Conservation (phyloP, 2,113 vertebrate species). For the Triplophysa rosa region DNA sequence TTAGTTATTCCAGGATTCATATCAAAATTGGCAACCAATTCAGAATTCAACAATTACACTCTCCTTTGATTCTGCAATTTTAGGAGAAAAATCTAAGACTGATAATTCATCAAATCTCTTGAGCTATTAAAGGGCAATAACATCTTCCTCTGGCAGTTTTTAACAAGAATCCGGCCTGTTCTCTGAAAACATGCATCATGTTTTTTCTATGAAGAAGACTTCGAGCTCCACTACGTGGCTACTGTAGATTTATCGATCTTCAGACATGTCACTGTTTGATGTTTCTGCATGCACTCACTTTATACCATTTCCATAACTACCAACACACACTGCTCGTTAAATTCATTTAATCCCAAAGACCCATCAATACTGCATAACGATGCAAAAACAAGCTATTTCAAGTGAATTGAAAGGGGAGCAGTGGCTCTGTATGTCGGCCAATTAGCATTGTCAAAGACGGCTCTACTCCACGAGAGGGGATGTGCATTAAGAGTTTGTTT, state of each 20-base stretch:
- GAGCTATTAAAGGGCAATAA: too few relatives aligned
- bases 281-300: background rate
- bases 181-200: too few relatives aligned
- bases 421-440: background rate
- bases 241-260: too few relatives aligned
- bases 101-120: too few relatives aligned
- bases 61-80: too few relatives aligned
- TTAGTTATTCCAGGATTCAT: too few relatives aligned
- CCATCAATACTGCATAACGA: background rate
- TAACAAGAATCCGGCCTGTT: too few relatives aligned
- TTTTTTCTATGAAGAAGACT: background rate
- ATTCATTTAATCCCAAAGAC: background rate
- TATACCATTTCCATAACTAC: background rate
- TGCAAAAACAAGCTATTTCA: background rate
- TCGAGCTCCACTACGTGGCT: background rate
- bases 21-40: too few relatives aligned
- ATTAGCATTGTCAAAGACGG: conserved; percentile 11
- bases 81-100: too few relatives aligned
- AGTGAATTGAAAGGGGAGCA: background rate
- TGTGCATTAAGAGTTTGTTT: conserved; percentile 19
- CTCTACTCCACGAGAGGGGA: background rate
- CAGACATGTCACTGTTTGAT: background rate
- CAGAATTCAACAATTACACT: too few relatives aligned
- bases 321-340: background rate
- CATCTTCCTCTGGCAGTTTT: too few relatives aligned